Evolutionary conservation across 2,888 invertebrate genomes (phyloP).

Genomic region (Rhagophthalmus giganteus): DNA sequence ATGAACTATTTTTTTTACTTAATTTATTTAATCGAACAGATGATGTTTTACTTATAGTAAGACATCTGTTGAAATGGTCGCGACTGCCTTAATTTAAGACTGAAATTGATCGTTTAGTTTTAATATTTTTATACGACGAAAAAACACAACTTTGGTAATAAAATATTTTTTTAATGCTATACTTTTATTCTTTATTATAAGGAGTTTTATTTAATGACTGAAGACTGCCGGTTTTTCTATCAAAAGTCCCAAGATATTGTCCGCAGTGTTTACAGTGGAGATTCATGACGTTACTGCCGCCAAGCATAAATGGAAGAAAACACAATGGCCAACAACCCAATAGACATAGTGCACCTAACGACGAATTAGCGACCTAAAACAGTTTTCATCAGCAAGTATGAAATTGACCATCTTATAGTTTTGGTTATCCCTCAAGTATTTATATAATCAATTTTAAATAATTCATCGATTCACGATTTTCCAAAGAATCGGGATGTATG

Average conservation of each 20-base stretch:
- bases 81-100: too few relatives aligned
- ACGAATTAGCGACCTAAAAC: conserved; percentile 45
- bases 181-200: too few relatives aligned
- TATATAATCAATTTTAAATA: too few relatives aligned
- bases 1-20: too few relatives aligned
- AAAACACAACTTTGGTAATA: not conserved
- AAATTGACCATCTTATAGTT: too few relatives aligned
- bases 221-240: conserved; percentile 37
- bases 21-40: too few relatives aligned
- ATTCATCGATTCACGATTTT: too few relatives aligned
- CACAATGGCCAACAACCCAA: conserved; percentile 53
- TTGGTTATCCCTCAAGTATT: too few relatives aligned
- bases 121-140: not conserved
- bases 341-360: conserved; percentile 47
- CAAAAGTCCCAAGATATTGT: conserved; percentile 54
- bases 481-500: too few relatives aligned
- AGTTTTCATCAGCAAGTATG: too few relatives aligned
- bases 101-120: not conserved
- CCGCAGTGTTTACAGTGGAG: conserved; percentile 57
- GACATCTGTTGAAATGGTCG: not conserved
- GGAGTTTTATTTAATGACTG: not conserved
- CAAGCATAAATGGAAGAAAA: conserved; percentile 50
- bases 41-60: not conserved
- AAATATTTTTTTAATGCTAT: too few relatives aligned
- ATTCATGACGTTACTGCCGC: conserved; percentile 46